Evolutionary conservation across 2,888 invertebrate species (phyloP).

Genomic region (Epirrhoe tristata): DNA sequence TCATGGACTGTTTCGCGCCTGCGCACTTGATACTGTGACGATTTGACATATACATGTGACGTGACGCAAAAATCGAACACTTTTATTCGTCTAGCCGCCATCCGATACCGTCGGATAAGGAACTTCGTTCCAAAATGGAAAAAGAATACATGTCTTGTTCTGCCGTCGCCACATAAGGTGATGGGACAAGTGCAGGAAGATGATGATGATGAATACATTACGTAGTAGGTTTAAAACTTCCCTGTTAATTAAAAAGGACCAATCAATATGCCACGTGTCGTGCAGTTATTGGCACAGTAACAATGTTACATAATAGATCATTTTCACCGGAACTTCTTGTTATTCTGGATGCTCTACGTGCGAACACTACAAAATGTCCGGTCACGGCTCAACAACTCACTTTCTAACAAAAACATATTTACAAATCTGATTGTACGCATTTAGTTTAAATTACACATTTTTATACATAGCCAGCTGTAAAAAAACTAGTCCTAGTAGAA

Average conservation of each 20-base stretch:
- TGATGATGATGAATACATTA: background rate
- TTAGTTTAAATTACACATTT: background rate
- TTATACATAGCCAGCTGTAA: too few relatives aligned
- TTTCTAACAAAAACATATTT: slow-evolving; percentile 39
- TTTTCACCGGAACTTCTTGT: slow-evolving; percentile 77
- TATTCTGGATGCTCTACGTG: slow-evolving; percentile 59
- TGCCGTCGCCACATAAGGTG: too few relatives aligned
- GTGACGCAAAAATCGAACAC: too few relatives aligned
- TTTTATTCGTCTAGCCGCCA: too few relatives aligned
- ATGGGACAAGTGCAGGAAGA: too few relatives aligned
- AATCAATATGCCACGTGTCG: slow-evolving; percentile 47
- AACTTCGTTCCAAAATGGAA: too few relatives aligned
- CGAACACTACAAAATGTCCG: slow-evolving; percentile 30
- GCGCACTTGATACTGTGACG: too few relatives aligned
- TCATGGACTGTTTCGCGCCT: too few relatives aligned
- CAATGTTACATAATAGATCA: slow-evolving; percentile 56
- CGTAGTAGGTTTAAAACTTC: background rate
- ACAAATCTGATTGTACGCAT: slow-evolving; percentile 16
- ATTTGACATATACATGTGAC: too few relatives aligned
- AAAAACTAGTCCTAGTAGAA: too few relatives aligned
- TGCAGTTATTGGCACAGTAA: slow-evolving; percentile 39
- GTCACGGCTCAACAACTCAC: slow-evolving; percentile 39
- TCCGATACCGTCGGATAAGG: too few relatives aligned
- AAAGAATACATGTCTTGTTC: too few relatives aligned
- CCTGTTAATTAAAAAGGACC: slow-evolving; percentile 13